These are phyloP conservation scores for Phrynocephalus versicolor DNA, from an alignment of 2,113 vertebrate species.

Conservation along the genomic window DNA sequence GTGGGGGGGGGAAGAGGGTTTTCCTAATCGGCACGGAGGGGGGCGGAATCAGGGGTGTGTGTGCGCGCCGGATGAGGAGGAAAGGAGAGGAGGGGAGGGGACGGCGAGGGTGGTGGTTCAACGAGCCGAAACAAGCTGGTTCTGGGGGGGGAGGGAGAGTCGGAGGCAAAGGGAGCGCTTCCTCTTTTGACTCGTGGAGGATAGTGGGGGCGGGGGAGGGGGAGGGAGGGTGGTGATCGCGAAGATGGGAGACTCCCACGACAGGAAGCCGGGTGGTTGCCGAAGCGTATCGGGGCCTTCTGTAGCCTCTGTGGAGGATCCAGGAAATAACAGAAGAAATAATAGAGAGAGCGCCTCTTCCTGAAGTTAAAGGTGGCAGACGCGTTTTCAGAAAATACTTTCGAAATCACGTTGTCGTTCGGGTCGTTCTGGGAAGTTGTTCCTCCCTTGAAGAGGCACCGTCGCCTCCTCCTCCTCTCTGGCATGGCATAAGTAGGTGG, in stretches of 20 bases:
- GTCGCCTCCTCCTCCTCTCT: neutral
- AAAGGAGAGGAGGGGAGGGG: neutral
- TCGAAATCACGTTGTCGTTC: neutral
- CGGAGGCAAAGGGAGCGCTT: too few species aligned
- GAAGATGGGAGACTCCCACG: neutral
- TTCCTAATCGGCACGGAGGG: too few species aligned
- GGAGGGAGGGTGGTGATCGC: too few species aligned
- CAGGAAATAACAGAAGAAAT: slow-evolving; percentile 12
- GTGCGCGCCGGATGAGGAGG: neutral
- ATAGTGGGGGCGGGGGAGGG: neutral
- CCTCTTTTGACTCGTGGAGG: too few species aligned
- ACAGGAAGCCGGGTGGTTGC: neutral
- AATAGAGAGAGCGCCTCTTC: too few species aligned
- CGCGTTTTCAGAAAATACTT: neutral
- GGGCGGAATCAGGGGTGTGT: too few species aligned
- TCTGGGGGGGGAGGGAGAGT: too few species aligned
- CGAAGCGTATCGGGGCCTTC: neutral
- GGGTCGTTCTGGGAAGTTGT: neutral
- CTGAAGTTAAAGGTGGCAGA: slow-evolving; percentile 13
- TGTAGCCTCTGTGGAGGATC: neutral
- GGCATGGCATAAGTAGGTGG: too few species aligned
- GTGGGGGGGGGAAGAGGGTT: neutral
- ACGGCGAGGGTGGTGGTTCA: too few species aligned
- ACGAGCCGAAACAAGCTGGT: neutral
- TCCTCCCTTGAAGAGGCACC: neutral